A percentile compares a stretch with the other conserved stretches of the same genome.
Conservation (phyloP, 2,888 invertebrate genomes). For the Notocelia uddmanniana region DNA sequence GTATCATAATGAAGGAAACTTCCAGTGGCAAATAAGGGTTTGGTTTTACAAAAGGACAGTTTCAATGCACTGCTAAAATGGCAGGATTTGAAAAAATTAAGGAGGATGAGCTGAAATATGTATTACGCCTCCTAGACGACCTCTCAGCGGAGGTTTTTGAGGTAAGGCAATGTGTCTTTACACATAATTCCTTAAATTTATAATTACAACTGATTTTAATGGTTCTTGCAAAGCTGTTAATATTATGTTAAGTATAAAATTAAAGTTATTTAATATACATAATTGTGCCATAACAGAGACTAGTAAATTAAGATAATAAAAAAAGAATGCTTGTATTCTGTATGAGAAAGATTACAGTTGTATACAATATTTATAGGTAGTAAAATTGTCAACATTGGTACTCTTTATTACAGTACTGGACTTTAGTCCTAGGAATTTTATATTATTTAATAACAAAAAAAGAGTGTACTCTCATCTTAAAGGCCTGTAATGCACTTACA, state of each 20-base stretch:
- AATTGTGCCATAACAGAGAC: too few species aligned
- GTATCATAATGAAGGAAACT: conserved; percentile 30
- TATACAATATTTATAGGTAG: too few species aligned
- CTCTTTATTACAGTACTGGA: neutral
- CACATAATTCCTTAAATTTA: neutral
- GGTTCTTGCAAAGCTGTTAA: neutral
- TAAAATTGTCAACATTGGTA: too few species aligned
- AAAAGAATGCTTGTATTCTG: too few species aligned
- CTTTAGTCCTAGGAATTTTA: neutral
- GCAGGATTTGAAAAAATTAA: conserved; percentile 62
- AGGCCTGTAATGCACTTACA: too few species aligned
- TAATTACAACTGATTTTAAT: neutral
- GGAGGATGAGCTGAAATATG: conserved; percentile 78
- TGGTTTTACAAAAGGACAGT: conserved; percentile 3
- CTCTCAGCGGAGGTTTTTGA: conserved; percentile 69
- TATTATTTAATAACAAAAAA: too few species aligned
- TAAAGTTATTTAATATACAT: neutral
- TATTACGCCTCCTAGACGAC: conserved; percentile 72
- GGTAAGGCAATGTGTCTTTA: conserved; percentile 57
- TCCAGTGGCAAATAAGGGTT: conserved; percentile 15
- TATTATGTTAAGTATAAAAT: neutral
- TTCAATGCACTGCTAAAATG: conserved; percentile 24
- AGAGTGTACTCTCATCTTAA: too few species aligned
- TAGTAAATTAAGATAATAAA: too few species aligned
- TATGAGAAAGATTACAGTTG: too few species aligned